These are phyloP conservation scores for Oikopleura vanhoeffeni DNA, from an alignment of 23 tunicate genomes.

Conservation along the genomic window DNA sequence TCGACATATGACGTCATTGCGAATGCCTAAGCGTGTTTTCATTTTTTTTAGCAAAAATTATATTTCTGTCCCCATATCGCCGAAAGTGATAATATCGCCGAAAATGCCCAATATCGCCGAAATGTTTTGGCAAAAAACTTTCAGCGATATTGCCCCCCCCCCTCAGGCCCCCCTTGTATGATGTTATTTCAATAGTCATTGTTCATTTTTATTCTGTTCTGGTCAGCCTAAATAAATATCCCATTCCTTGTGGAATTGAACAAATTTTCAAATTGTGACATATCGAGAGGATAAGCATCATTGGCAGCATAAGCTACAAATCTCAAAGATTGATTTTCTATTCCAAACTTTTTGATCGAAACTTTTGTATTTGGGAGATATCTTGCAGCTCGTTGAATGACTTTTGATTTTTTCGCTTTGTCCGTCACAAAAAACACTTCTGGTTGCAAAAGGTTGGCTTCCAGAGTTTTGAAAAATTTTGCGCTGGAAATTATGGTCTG, in stretches of 20 bases:
- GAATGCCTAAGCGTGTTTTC: too few species aligned
- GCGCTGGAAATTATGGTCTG: not conserved
- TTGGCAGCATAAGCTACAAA: conserved; percentile 37
- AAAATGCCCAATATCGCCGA: too few species aligned
- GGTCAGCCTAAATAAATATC: conserved; percentile 21
- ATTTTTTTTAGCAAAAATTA: too few species aligned
- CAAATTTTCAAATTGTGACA: conserved; percentile 78
- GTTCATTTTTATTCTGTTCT: too few species aligned
- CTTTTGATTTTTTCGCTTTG: conserved; percentile 49
- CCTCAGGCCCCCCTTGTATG: too few species aligned
- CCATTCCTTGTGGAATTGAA: conserved; percentile 63
- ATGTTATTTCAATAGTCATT: too few species aligned
- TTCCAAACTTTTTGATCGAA: not conserved
- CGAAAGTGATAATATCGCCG: too few species aligned
- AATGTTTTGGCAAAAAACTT: too few species aligned
- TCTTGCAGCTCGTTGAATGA: not conserved
- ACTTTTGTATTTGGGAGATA: conserved; percentile 26
- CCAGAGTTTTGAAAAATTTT: conserved; percentile 44
- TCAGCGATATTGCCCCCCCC: too few species aligned
- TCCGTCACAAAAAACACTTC: conserved; percentile 74
- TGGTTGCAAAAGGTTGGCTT: conserved; percentile 30
- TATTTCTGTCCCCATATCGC: too few species aligned
- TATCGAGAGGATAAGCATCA: conserved; percentile 80
- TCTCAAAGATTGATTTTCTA: not conserved
- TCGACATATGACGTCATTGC: too few species aligned